These are phyloP conservation scores for Campylomormyrus tamandua DNA, from an alignment of 2,113 vertebrate species.

Conservation along the genomic window DNA sequence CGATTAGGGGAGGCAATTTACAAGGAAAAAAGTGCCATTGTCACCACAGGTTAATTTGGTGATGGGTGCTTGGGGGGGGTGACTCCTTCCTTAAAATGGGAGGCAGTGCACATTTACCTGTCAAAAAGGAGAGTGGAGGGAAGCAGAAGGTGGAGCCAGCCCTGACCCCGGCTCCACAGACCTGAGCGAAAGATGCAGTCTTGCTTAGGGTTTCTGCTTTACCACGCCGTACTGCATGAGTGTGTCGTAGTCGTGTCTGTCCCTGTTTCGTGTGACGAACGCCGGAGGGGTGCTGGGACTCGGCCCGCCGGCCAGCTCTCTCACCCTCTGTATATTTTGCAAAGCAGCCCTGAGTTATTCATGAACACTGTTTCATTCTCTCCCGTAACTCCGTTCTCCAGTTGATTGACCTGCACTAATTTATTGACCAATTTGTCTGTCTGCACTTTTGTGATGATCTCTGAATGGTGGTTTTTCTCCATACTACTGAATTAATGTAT, in stretches of 20 bases:
- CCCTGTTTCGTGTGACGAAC: neutral
- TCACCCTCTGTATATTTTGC: neutral
- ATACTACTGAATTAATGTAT: conserved; percentile 41
- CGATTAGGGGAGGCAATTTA: neutral
- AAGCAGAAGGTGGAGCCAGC: neutral
- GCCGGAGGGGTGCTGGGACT: neutral
- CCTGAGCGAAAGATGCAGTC: neutral
- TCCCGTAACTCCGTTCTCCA: neutral
- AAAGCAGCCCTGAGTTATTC: neutral
- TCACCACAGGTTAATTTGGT: neutral
- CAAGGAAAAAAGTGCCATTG: neutral
- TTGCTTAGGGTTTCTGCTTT: conserved; percentile 29
- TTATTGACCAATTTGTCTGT: neutral
- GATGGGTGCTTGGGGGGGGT: neutral
- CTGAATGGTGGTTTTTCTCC: conserved; percentile 11
- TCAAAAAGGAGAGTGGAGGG: neutral
- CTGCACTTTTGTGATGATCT: conserved; percentile 16
- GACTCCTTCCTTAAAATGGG: neutral
- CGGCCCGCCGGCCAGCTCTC: neutral
- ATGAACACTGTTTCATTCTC: neutral
- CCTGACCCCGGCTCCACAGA: neutral
- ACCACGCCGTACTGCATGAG: conserved; percentile 19
- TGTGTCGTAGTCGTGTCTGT: conserved; percentile 18
- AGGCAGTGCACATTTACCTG: neutral
- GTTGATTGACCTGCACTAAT: neutral